phyloP scores from a whole-genome alignment of 2,113 vertebrate genomes.

The Xenopus borealis region DNA sequence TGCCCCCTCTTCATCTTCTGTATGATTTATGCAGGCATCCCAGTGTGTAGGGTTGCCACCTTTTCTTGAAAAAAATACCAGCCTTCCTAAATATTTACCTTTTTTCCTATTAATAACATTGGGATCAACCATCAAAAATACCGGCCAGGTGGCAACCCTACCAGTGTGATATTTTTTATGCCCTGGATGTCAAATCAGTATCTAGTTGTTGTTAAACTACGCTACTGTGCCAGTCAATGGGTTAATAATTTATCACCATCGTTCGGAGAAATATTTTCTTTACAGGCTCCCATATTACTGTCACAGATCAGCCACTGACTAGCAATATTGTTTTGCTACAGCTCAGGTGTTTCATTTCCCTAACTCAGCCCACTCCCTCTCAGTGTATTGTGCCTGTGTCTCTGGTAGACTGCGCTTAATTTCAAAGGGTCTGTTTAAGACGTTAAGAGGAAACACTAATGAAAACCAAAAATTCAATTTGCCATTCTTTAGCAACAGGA shows the following conservation, averaged over 20 bases:
- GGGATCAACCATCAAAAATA: too few relatives aligned
- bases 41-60: too few relatives aligned
- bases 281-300: background rate
- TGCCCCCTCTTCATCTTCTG: too few relatives aligned
- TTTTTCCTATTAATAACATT: too few relatives aligned
- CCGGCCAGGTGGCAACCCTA: too few relatives aligned
- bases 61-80: too few relatives aligned
- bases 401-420: background rate
- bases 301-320: background rate
- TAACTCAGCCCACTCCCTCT: background rate
- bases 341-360: slow-evolving; percentile 26
- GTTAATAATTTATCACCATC: background rate
- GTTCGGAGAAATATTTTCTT: background rate
- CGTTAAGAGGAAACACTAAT: background rate
- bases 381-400: background rate
- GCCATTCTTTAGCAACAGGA: background rate
- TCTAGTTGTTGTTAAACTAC: too few relatives aligned
- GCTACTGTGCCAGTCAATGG: too few relatives aligned
- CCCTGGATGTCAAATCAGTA: too few relatives aligned
- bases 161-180: too few relatives aligned
- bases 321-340: slow-evolving; percentile 6
- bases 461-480: background rate
- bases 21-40: too few relatives aligned
- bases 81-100: too few relatives aligned
- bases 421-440: background rate